These are phyloP conservation scores for Philhelius pedissequus DNA, from an alignment of 2,888 invertebrate species.

Conservation along the genomic window DNA sequence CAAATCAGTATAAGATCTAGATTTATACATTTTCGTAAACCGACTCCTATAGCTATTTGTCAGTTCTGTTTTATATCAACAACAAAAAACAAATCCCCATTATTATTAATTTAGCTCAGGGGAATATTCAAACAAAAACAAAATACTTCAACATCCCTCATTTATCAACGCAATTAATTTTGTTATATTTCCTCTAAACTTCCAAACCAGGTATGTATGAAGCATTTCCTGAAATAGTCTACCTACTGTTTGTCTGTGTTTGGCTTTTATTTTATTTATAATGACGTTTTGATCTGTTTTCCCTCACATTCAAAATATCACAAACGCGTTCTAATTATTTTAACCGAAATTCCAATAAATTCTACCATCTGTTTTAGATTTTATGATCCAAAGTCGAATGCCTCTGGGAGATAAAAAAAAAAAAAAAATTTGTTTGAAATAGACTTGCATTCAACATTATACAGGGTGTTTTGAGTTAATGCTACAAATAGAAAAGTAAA, in stretches of 20 bases:
- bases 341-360: conserved; percentile 6
- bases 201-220: background rate
- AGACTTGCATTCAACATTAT: background rate
- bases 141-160: too few species aligned
- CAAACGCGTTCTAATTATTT: background rate
- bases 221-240: background rate
- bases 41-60: too few species aligned
- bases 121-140: too few species aligned
- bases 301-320: background rate
- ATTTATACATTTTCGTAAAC: too few species aligned
- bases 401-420: background rate
- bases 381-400: background rate
- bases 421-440: background rate
- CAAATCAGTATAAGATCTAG: too few species aligned
- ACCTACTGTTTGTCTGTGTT: background rate
- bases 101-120: too few species aligned
- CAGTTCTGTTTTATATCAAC: too few species aligned
- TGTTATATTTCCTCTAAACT: background rate
- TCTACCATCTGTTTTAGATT: conserved; percentile 3
- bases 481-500: too few species aligned
- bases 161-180: too few species aligned
- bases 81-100: too few species aligned
- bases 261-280: background rate
- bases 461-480: too few species aligned
- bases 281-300: background rate